A percentile compares a stretch with the other conserved stretches of the same genome.
Evolutionary conservation across 2,888 invertebrate species (phyloP).

Genomic region (Drosophila parthenogenetica): DNA sequence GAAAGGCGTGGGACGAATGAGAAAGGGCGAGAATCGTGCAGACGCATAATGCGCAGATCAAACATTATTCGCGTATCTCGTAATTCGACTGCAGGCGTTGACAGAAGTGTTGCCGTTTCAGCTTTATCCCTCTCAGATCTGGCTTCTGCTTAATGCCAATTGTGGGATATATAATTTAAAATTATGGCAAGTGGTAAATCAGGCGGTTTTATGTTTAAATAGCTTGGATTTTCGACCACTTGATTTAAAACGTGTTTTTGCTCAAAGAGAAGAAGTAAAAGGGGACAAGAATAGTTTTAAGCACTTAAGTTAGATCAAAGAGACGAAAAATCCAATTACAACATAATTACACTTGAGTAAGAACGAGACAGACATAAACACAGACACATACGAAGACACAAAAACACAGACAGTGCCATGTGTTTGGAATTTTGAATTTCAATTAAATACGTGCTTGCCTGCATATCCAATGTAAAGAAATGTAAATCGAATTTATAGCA

Average conservation of each 20-base stretch:
- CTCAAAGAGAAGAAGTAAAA: too few species aligned
- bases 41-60: slow-evolving; percentile 61
- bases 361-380: background rate
- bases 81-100: slow-evolving; percentile 45
- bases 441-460: slow-evolving; percentile 67
- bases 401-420: background rate
- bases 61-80: slow-evolving; percentile 36
- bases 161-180: too few species aligned
- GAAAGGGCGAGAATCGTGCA: slow-evolving; percentile 31
- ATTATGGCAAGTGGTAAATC: too few species aligned
- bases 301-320: too few species aligned
- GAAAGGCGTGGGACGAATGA: background rate
- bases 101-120: slow-evolving; percentile 18
- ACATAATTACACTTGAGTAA: slow-evolving; percentile 30
- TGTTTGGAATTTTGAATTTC: slow-evolving; percentile 36
- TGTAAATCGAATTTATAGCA: slow-evolving; percentile 35
- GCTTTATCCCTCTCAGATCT: background rate
- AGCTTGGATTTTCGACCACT: too few species aligned
- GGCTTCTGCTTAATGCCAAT: too few species aligned
- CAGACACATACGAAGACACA: background rate
- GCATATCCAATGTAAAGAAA: slow-evolving; percentile 4
- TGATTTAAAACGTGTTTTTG: too few species aligned
- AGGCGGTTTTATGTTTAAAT: too few species aligned
- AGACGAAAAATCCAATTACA: slow-evolving; percentile 37
- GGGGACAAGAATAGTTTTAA: too few species aligned